A percentile compares a stretch with the other conserved stretches of the same genome.
phyloP scores from a whole-genome alignment of 2,797 vertebrate species.

The Tenualosa thibaudeaui region DNA sequence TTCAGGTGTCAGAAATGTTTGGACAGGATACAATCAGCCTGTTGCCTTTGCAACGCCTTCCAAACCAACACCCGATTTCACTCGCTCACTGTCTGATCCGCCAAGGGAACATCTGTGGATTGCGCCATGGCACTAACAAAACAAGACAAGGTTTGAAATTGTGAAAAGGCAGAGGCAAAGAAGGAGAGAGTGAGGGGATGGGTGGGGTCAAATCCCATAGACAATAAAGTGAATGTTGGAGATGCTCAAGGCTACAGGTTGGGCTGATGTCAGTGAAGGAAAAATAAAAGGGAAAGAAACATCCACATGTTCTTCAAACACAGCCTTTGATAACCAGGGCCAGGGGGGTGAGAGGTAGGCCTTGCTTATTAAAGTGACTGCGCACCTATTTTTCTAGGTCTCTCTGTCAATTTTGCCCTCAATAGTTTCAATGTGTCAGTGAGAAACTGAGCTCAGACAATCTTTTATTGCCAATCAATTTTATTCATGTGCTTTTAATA shows the following conservation, averaged over 20 bases:
- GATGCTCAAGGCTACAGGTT: slow-evolving; percentile 45
- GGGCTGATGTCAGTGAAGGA: neutral
- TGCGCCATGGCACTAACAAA: slow-evolving; percentile 31
- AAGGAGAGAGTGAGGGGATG: slow-evolving; percentile 51
- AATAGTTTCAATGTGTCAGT: neutral
- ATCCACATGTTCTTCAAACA: slow-evolving; percentile 48
- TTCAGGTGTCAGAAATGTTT: slow-evolving; percentile 45
- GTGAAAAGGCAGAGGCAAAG: slow-evolving; percentile 48
- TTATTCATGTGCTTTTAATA: neutral
- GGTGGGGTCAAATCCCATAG: slow-evolving; percentile 43
- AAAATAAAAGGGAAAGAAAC: slow-evolving; percentile 48
- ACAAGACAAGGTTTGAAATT: slow-evolving; percentile 29
- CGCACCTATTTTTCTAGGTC: neutral
- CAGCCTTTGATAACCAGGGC: slow-evolving; percentile 48
- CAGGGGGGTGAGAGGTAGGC: slow-evolving; percentile 34
- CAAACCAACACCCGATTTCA: slow-evolving; percentile 30
- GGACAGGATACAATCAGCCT: slow-evolving; percentile 36
- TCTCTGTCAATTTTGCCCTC: neutral
- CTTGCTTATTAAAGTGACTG: slow-evolving; percentile 36
- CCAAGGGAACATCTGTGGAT: slow-evolving; percentile 29
- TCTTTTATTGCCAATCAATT: neutral
- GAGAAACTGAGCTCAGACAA: neutral
- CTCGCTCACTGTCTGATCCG: slow-evolving; percentile 26
- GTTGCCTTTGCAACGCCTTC: slow-evolving; percentile 31
- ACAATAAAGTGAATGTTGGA: slow-evolving; percentile 50